These are phyloP conservation scores for Empidonax traillii DNA, from an alignment of 2,113 vertebrate genomes.

Conservation along the genomic window DNA sequence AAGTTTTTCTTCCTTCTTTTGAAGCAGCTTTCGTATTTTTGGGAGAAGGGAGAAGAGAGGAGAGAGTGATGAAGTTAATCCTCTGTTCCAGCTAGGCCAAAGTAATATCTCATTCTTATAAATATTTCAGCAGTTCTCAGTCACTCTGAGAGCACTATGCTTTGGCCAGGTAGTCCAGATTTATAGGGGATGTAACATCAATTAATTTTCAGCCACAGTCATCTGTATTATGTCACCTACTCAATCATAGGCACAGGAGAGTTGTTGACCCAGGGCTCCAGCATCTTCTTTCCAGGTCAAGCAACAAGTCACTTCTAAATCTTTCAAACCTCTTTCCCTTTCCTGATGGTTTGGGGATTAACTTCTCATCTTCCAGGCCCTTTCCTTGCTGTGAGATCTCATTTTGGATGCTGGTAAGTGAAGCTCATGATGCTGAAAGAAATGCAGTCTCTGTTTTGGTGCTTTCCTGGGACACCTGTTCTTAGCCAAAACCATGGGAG, in stretches of 20 bases:
- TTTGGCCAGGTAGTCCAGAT: conserved; percentile 8
- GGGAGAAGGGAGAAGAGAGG: not conserved
- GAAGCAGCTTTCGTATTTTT: not conserved
- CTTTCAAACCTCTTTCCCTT: not conserved
- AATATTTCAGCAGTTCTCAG: conserved; percentile 42
- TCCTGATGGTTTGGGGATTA: not conserved
- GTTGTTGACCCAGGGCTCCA: not conserved
- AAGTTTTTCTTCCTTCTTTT: not conserved
- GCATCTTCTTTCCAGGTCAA: not conserved
- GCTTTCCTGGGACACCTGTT: not conserved
- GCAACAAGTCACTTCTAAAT: conserved; percentile 13
- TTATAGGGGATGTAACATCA: conserved; percentile 30
- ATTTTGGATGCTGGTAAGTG: not conserved
- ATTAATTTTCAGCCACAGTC: conserved; percentile 37
- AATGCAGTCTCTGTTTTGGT: not conserved
- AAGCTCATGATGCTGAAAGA: not conserved
- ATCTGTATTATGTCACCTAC: conserved; percentile 18
- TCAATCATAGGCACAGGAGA: not conserved
- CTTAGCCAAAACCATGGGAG: not conserved
- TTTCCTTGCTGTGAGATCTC: not conserved
- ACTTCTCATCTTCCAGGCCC: not conserved
- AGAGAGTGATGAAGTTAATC: not conserved
- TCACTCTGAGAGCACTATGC: not conserved
- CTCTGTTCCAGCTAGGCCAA: not conserved
- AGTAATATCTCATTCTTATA: conserved; percentile 35